phyloP scores from a whole-genome alignment of 2,113 vertebrate species.

The Aphyosemion australe region DNA sequence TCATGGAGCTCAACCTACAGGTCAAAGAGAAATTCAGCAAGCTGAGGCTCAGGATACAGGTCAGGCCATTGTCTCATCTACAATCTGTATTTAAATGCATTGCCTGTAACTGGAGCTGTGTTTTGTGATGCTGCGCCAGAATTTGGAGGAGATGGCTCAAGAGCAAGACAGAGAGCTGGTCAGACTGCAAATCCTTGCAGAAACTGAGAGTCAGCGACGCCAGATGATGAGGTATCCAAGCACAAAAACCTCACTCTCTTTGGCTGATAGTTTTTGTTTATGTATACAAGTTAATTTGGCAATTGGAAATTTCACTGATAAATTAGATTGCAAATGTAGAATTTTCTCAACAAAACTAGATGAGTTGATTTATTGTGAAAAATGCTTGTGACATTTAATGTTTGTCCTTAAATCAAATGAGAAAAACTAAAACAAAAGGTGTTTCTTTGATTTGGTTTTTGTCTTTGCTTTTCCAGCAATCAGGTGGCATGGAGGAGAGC shows the following conservation, averaged over 20 bases:
- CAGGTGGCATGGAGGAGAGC: conserved; percentile 95
- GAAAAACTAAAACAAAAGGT: background rate
- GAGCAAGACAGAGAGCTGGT: conserved; percentile 92
- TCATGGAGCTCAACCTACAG: conserved; percentile 85
- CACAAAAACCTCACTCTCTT: background rate
- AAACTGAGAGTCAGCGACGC: conserved; percentile 88
- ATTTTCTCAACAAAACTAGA: background rate
- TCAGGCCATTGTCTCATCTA: conserved; percentile 53
- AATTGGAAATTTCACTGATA: background rate
- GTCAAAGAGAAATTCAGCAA: conserved; percentile 90
- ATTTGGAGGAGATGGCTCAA: conserved; percentile 90
- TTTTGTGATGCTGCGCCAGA: conserved; percentile 65
- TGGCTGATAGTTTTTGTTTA: background rate
- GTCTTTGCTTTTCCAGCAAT: conserved; percentile 79
- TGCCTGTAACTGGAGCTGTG: background rate
- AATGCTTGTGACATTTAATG: background rate
- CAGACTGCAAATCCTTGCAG: conserved; percentile 83
- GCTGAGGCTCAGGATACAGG: conserved; percentile 89
- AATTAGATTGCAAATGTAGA: background rate
- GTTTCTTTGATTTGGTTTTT: background rate
- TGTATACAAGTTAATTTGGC: background rate
- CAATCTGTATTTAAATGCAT: background rate
- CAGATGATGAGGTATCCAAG: conserved; percentile 90
- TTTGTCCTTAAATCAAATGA: background rate
- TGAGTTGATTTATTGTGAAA: background rate